A percentile compares a stretch with the other conserved stretches of the same genome.
Evolutionary conservation across 2,888 invertebrate genomes (phyloP).

Genomic region (Drosophila kokeensis): DNA sequence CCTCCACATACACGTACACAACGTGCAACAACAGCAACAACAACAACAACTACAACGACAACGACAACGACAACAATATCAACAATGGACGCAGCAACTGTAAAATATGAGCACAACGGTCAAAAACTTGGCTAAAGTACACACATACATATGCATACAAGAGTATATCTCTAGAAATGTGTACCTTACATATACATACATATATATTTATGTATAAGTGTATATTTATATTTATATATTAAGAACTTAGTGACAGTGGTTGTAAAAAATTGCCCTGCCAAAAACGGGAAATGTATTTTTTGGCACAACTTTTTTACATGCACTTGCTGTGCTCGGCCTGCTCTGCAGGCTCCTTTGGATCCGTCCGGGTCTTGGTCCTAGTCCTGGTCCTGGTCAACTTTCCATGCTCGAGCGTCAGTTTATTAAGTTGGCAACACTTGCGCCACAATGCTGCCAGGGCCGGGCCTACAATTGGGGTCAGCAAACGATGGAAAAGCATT

Average conservation of each 20-base stretch:
- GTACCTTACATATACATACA: not conserved
- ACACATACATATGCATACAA: constrained; percentile 1
- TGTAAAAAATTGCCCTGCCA: constrained; percentile 51
- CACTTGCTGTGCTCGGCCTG: constrained; percentile 51
- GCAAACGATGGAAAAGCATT: constrained; percentile 46
- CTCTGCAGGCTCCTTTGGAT: constrained; percentile 9
- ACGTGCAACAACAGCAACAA: constrained; percentile 44
- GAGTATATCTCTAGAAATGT: not conserved
- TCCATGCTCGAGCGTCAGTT: constrained; percentile 75
- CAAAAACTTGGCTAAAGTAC: constrained; percentile 45
- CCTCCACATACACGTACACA: constrained; percentile 30
- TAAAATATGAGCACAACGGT: constrained; percentile 73
- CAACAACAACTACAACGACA: constrained; percentile 24
- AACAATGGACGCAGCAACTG: constrained; percentile 72
- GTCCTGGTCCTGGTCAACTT: constrained; percentile 68
- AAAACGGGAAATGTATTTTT: constrained; percentile 71
- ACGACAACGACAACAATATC: not conserved
- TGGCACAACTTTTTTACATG: constrained; percentile 76
- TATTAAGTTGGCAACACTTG: constrained; percentile 81
- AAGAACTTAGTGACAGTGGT: constrained; percentile 68
- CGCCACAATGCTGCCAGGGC: constrained; percentile 45
- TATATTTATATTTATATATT: constrained; percentile 15
- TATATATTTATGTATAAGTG: not conserved
- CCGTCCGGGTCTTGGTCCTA: constrained; percentile 9
- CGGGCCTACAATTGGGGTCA: constrained; percentile 77